These are phyloP conservation scores for Strongylocentrotus purpuratus DNA, from an alignment of 35 echinoderm and acorn worm genomes.

Conservation along the genomic window DNA sequence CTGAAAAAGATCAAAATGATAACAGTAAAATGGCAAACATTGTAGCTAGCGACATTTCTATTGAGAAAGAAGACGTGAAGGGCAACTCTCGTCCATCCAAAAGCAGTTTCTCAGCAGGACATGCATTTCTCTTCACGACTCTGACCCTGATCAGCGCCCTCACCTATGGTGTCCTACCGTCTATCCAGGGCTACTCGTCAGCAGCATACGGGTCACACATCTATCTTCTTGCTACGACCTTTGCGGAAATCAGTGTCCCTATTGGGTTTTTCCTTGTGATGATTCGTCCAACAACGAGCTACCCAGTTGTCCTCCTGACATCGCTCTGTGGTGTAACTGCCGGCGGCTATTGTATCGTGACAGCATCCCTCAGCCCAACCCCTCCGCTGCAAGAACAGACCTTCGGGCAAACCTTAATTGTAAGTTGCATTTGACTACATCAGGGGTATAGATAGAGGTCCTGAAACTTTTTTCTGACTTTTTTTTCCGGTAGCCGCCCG, in stretches of 20 bases:
- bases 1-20: neutral
- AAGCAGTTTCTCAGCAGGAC: neutral
- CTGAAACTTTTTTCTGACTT: no score
- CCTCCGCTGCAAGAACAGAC: slow-evolving; percentile 30
- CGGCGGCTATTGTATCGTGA: slow-evolving; percentile 32
- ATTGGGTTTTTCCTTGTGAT: neutral
- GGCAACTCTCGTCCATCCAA: neutral
- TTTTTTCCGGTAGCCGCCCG: no score
- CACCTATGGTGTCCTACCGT: slow-evolving; percentile 28
- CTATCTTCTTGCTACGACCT: slow-evolving; percentile 49
- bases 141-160: slow-evolving; percentile 29
- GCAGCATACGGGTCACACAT: slow-evolving; percentile 40
- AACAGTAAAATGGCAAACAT: neutral
- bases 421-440: neutral
- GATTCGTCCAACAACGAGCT: neutral
- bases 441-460: no score
- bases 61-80: neutral
- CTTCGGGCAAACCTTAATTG: slow-evolving; percentile 18
- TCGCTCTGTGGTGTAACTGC: neutral
- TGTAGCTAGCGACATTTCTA: neutral
- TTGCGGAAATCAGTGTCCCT: slow-evolving; percentile 44
- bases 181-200: slow-evolving; percentile 51
- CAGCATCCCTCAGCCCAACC: slow-evolving; percentile 32
- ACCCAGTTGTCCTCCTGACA: neutral
- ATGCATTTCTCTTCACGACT: slow-evolving; percentile 40